Evolutionary conservation across 2,888 invertebrate species (phyloP), one percentile per base, ranked within the genome.

Genomic region (Marronus borbonicus): DNA sequence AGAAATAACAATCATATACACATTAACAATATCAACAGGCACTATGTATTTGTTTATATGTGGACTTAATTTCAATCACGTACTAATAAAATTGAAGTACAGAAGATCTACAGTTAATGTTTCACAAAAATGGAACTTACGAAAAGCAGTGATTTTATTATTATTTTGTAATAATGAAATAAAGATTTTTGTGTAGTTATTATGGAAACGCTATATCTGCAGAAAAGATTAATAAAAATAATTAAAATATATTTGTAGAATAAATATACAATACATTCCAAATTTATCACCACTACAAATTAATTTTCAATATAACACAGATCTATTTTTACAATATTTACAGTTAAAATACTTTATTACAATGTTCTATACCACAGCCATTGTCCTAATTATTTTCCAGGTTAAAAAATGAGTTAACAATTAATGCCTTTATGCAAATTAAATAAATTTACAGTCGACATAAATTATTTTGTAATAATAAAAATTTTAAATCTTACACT

Each of bases 251-350:
- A 58, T 58, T 36, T 66, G 17, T 66, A 66, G 50, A 68, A 68
- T 52, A 68, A 68, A 68, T 68, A 68, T 24, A 12, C 24, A 68
- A 50, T 50, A 50, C 24, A 68, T 14, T 58, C 55, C 8, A 68
- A 50, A 39, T 65, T 17, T 39, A 65, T 65, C 3, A 17, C 20
- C 49, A n/a, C 20, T 20, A 50, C 24, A 50, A 50, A 28, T 68
- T 24, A 68, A 24, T 68, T 50, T 50, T 20, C 49, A 14, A 49
- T 60, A 74, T 74, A 74, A 74, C 62, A 74, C 60, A 74, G 60
- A 60, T 74, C 60, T 17, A 58, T 65, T 66, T 68, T 58, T 76
- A 76, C 76, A 76, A 50, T 76, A 76, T 76, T 55, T 76, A 76
- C 76, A 76, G 31, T 68, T 76, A 76, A 66, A 52, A 76, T 68